Evolutionary conservation across 2,797 vertebrate genomes (phyloP), one percentile per base, ranked within the genome.

Genomic region (Mico argentatus): DNA sequence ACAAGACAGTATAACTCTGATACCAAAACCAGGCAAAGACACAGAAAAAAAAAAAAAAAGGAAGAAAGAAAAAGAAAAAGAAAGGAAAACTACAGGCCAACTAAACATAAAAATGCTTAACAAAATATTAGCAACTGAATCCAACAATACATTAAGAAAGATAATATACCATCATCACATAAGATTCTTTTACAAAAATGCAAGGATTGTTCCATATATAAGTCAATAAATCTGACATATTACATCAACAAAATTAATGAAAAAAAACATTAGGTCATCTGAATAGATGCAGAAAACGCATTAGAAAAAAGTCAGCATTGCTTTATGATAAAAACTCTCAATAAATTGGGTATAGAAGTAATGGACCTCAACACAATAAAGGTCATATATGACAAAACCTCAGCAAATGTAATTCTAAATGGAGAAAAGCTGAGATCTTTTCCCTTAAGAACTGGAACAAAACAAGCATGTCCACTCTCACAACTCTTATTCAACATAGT

Each of bases 1-100:
- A 44, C 4, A 44, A 44, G 41, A 7, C 41, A 75, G 26, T 41
- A 75, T 75, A 75, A 44, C 26, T 26, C 24, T 44, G 39, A 44
- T 27, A 75, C 41, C 26, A 27, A 44, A 75, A 27, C 41, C 39
- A 75, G 12, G 26, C 24, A 73, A 41, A 39, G 39, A 73, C 22
- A 41, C 12, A n/a, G 7, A 64, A 30, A 33, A 33, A 33, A 30
- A 33, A 30, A 0, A 5, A 30, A 7, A 61, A 13, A 30, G 39
- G 3, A 0, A 13, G 14, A 59, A 4, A 27, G 2, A 5, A 11
- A 59, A 12, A 6, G 2, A 27, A 10, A 61, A 30, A 59, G 57
- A 61, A 73, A 44, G 13, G 13, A 75, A 75, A 27, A 44, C 13
- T 44, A 44, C 26, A 44, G 26, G 26, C n/a, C n/a, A 70, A 36